Evolutionary conservation across 2,888 invertebrate species (phyloP), one percentile per base, ranked within the genome.

Genomic region (Brachyptera putata): DNA sequence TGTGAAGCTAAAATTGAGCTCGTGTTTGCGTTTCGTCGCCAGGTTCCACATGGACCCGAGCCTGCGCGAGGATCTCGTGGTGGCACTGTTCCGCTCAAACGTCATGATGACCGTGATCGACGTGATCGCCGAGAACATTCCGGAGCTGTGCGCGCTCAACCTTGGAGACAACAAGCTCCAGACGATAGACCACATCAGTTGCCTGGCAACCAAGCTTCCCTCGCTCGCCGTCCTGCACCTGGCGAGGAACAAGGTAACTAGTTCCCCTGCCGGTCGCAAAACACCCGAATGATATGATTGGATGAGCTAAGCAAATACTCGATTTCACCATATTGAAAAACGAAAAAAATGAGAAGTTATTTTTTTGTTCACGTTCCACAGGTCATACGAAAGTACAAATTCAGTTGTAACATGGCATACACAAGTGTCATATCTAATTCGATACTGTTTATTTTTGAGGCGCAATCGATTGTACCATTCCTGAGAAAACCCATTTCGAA

Each of bases 71-170:
- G 86, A 88, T 63, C 76, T 85, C 57, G 91, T 89, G 70, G 86
- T 91, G 71, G 87, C 88, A 0, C 73, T 94, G 2, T 86, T 84
- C 67, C 84, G 89, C 25, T 83, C 85, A 0, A 76, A 82, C 37
- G 84, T 93, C 21, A 84, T 93, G 80, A 70, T 82, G 53, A 80
- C 84, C 7, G 89, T 87, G 0, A 75, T 92, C 26, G 86, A 91
- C 61, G 89, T 95, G 26, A 89, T 95, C 39, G 79, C 84, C 13
- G 87, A 90, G 65, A 86, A 91, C 72, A 90, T 94, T 71, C 93
- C 93, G 0, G 87, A 90, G 71, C 74, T 92, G 39, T 84, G 85
- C 70, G 90, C 90, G 0, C 73, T 95, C 4, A 90, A 91, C 77
- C 76, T 95, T 26, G 87, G 87, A 70, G 85, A 87, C 56, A 95